Evolutionary conservation across 1,140 invertebrate genomes (phyloP), one percentile per base, ranked within the genome.

Genomic region (Drosophila nigrodunni): DNA sequence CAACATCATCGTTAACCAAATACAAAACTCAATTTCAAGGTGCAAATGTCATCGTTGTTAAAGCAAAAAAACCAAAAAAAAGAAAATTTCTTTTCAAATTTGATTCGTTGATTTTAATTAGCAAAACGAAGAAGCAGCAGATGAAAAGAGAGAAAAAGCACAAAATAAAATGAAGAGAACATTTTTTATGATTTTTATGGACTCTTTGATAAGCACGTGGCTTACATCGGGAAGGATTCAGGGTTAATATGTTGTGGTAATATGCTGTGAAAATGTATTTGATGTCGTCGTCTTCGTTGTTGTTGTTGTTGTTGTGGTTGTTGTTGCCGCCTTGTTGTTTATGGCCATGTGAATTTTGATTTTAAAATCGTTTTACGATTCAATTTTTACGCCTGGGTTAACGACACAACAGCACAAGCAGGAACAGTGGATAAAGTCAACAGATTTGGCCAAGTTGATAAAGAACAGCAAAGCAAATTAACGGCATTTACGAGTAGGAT

Each of bases 361-460:
- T 76, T 77, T 58, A 44, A 77, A 77, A 79, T 77, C 74, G 54
- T 62, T 79, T 79, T 73, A 68, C 69, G 77, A 64, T 61, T 61
- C 69, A 59, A 68, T 68, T 79, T 74, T 79, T 60, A 79, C 61
- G 74, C 69, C 7, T 18, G 41, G 47, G 47, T 77, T 77, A 79
- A 79, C 69, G 74, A 79, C 74, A 47, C 10, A 46, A 34, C 55
- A 46, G 7, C 41, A 11, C 15, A 43, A 13, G 35, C 37, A 13
- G 15, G 21, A 15, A 78, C 76, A 75, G 76, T 71, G 76, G 72
- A 41, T 57, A 39, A 57, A 57, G 54, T 41, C 15, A 25, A 15
- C 15, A 41, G 54, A 39, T 13, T 39, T 18, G 35, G 30, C 34
- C 30, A 35, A 54, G 30, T 54, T 54, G 15, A 54, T 54, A 52